Base-by-base conservation (phyloP, 2,797 vertebrate species). In the Lerista edwardsae region DNA sequence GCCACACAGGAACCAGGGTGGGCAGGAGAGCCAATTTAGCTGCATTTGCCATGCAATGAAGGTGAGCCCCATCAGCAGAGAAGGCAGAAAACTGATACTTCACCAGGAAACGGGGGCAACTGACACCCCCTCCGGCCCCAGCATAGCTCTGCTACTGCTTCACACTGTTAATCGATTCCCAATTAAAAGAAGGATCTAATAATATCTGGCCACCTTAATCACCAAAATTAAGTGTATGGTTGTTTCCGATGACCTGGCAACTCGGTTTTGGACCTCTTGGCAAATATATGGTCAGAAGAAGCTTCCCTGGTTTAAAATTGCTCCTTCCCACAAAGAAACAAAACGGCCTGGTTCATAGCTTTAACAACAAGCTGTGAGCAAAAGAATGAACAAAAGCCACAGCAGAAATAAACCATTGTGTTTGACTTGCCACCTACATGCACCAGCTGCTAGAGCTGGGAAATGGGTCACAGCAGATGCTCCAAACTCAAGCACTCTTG, bases 381-480 rank as follows among this genome's bases (percentile, higher is more conserved):
- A 41, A 87, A 74, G 39, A 90, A 86, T 74, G 75, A 79, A 74
- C 27, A 87, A 89, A 84, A 87, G 1, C 9, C 1, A 0, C 25
- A 51, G 2, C 0, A 77, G 65, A 65, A 82, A 72, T 39, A 86
- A 41, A 80, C 34, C 65, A 69, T 25, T 84, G 74, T 77, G 19
- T 31, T 80, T 59, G 82, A 72, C 15, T 75, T 87, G 39, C 27
- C 64, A 83, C 78, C 79, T 89, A 89, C 77, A 74, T 21, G 47
- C 86, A 91, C 87, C 77, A 92, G 73, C 88, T 90, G 77, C 19
- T 81, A 69, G 14, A 65, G 23, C 57, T 69, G 73, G 83, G 67
- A 84, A 74, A 83, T 29, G 78, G 67, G 80, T 55, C 23, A 84
- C 5, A 86, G 57, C 67, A 90, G 86, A 85, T 92, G 82, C 82